Percentiles rank a stretch among this genome's conserved stretches.
Conservation (phyloP, 2,888 invertebrate genomes). For the Serripes groenlandicus region DNA sequence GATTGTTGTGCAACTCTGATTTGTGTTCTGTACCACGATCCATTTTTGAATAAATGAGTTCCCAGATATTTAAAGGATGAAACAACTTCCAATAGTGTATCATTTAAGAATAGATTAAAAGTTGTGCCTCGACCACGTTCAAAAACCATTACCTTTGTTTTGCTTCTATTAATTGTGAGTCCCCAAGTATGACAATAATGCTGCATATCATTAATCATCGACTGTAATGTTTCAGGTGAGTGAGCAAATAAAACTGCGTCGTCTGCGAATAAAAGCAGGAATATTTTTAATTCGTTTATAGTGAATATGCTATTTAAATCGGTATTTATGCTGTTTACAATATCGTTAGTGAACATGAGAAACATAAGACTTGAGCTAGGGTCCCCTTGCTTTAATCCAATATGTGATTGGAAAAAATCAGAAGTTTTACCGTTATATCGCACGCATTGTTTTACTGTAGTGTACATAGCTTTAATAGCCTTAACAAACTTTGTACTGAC, state of each 20-base stretch:
- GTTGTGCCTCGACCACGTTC: constrained; percentile 7
- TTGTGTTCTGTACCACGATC: constrained; percentile 27
- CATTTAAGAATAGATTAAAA: constrained; percentile 6
- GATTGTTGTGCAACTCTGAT: constrained; percentile 24
- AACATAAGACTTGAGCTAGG: constrained; percentile 11
- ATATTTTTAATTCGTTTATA: constrained; percentile 2
- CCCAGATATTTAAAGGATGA: constrained; percentile 29
- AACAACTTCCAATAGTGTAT: neutral
- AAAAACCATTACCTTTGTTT: constrained; percentile 23
- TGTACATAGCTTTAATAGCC: constrained; percentile 16
- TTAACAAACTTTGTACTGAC: constrained; percentile 12
- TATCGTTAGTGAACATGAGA: constrained; percentile 18
- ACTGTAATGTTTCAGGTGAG: neutral
- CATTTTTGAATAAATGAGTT: constrained; percentile 27
- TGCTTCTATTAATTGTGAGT: neutral
- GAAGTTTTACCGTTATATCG: neutral
- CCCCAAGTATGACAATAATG: constrained; percentile 19
- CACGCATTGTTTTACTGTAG: neutral
- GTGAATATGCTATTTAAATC: constrained; percentile 14
- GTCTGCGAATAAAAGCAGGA: constrained; percentile 16
- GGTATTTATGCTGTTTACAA: constrained; percentile 5
- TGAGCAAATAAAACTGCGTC: constrained; percentile 19
- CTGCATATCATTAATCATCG: constrained; percentile 14
- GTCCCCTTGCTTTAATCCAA: constrained; percentile 24
- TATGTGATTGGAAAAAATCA: constrained; percentile 1